phyloP scores from a whole-genome alignment of 2,888 invertebrate species.

The Smittia aterrima region DNA sequence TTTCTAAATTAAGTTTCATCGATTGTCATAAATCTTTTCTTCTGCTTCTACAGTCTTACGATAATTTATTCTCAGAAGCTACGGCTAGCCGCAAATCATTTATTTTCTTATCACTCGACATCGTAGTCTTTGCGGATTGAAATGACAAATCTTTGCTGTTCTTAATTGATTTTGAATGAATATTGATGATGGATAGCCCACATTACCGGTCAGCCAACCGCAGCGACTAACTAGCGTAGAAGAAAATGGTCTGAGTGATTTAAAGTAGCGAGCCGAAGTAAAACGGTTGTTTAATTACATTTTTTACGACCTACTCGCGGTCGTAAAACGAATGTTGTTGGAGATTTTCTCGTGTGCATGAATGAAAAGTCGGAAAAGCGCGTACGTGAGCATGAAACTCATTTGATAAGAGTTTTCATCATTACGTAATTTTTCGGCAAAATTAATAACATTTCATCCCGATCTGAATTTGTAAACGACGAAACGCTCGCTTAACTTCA shows the following conservation, averaged over 20 bases:
- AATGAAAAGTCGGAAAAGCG: neutral
- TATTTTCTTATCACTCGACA: no score
- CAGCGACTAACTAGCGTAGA: neutral
- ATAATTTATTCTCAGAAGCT: no score
- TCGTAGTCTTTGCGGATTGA: no score
- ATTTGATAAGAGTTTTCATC: no score
- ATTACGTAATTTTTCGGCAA: no score
- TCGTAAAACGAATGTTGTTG: neutral
- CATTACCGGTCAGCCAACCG: neutral
- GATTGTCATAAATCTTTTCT: no score
- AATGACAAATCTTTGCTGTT: neutral
- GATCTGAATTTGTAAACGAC: no score
- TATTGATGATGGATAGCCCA: neutral
- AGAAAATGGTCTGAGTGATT: neutral
- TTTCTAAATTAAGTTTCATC: no score
- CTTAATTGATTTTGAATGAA: constrained; percentile 7
- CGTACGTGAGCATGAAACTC: neutral
- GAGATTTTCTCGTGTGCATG: neutral
- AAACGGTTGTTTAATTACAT: neutral
- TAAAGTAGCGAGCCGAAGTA: constrained; percentile 1
- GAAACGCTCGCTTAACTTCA: no score
- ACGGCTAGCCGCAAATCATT: no score
- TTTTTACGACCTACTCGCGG: constrained; percentile 3
- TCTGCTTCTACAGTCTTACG: no score
- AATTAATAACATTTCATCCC: no score